Evolutionary conservation across 2,113 vertebrate genomes (phyloP).

Genomic region (Campylomormyrus numenius): DNA sequence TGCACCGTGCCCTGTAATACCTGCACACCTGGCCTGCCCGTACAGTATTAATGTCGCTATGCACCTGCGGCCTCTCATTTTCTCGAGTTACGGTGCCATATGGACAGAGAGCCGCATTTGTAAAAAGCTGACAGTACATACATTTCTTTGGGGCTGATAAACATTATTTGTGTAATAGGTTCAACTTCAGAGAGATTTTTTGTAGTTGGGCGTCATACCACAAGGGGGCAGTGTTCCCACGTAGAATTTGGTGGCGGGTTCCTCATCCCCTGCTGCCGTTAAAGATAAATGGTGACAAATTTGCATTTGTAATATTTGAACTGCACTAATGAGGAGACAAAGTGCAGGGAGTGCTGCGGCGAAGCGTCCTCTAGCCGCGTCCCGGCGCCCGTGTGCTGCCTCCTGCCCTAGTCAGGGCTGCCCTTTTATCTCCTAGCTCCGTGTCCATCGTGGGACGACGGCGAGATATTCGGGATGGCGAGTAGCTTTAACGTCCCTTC

Average conservation of each 20-base stretch:
- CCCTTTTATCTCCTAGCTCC: not conserved
- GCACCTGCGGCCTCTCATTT: not conserved
- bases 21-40: not conserved
- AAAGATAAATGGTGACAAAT: conserved; percentile 37
- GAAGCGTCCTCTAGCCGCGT: not conserved
- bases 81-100: not conserved
- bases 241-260: not conserved
- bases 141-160: not conserved
- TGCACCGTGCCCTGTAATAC: not conserved
- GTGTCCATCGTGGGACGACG: not conserved
- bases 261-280: not conserved
- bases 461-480: not conserved
- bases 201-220: not conserved
- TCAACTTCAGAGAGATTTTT: not conserved
- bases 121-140: not conserved
- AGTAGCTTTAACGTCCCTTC: not conserved
- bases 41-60: not conserved
- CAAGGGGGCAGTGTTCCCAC: conserved; percentile 26
- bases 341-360: conserved; percentile 27
- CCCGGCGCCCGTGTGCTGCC: not conserved
- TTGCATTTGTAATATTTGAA: conserved; percentile 42
- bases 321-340: conserved; percentile 51
- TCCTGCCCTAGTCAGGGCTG: not conserved
- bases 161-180: not conserved
- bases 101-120: not conserved